Conservation (phyloP, 2,113 vertebrate genomes). For the Pimephales promelas region DNA sequence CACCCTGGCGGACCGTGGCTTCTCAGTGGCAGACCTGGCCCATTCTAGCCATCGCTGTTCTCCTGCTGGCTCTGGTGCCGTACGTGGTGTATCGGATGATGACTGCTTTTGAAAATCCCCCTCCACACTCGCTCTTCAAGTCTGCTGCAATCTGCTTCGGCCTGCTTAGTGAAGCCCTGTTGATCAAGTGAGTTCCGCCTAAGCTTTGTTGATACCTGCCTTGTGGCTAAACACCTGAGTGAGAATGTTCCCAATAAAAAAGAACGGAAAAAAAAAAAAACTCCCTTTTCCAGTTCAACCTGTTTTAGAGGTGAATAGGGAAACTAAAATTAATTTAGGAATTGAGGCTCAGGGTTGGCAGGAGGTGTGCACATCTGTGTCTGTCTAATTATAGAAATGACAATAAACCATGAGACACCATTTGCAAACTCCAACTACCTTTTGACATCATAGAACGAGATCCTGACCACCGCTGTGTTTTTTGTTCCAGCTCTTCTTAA, state of each 20-base stretch:
- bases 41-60: neutral
- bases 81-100: conserved; percentile 63
- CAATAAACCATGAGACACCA: conserved; percentile 73
- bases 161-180: conserved; percentile 61
- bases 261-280: neutral
- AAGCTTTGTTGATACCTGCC: conserved; percentile 20
- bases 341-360: conserved; percentile 70
- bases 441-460: conserved; percentile 21
- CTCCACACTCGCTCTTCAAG: conserved; percentile 59
- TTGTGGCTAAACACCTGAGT: conserved; percentile 33
- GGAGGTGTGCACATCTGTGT: conserved; percentile 74
- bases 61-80: conserved; percentile 58
- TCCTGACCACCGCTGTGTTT: neutral
- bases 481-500: neutral
- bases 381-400: conserved; percentile 78
- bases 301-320: conserved; percentile 46
- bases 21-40: conserved; percentile 66
- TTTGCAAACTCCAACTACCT: conserved; percentile 38
- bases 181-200: conserved; percentile 64
- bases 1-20: conserved; percentile 60
- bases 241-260: conserved; percentile 10
- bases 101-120: conserved; percentile 58
- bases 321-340: conserved; percentile 60
- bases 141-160: conserved; percentile 65
- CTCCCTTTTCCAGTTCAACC: conserved; percentile 58